Conservation (phyloP, 2,797 vertebrate genomes). For the Hafferia zeledoni region DNA sequence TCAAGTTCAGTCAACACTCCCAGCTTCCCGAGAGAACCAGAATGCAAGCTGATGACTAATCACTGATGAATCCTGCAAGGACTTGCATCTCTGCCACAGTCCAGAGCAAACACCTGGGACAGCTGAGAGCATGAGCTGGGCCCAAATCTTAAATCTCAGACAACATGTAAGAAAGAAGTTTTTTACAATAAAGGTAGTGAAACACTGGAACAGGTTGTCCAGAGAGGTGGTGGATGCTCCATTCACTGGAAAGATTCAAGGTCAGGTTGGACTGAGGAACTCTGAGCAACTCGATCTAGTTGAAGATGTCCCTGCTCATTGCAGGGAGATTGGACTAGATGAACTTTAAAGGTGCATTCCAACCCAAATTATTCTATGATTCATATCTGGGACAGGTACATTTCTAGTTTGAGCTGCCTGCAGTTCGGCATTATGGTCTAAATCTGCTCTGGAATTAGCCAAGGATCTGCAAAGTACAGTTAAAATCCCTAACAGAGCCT, state of each 20-base stretch:
- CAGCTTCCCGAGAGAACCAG: background rate
- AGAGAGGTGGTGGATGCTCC: background rate
- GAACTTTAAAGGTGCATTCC: background rate
- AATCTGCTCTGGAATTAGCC: conserved; percentile 23
- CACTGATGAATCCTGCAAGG: background rate
- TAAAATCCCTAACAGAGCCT: conserved; percentile 14
- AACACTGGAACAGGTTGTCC: background rate
- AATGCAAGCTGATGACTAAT: background rate
- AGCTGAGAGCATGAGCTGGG: background rate
- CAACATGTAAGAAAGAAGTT: background rate
- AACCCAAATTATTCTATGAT: background rate
- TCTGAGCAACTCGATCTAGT: background rate
- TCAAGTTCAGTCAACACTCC: background rate
- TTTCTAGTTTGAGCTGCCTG: background rate
- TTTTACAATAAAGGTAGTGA: background rate
- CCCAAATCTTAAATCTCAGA: background rate
- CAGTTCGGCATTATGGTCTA: conserved; percentile 1
- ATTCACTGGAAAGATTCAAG: background rate
- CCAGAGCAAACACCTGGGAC: background rate
- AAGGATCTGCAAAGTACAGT: background rate
- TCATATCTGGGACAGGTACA: background rate
- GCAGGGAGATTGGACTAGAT: background rate
- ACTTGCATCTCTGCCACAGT: background rate
- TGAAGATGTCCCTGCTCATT: background rate
- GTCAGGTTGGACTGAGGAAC: background rate